Percentiles rank a stretch among this genome's conserved stretches.
These are phyloP conservation scores for Lycophotia porphyrea DNA, from an alignment of 2,888 invertebrate genomes.

Conservation along the genomic window DNA sequence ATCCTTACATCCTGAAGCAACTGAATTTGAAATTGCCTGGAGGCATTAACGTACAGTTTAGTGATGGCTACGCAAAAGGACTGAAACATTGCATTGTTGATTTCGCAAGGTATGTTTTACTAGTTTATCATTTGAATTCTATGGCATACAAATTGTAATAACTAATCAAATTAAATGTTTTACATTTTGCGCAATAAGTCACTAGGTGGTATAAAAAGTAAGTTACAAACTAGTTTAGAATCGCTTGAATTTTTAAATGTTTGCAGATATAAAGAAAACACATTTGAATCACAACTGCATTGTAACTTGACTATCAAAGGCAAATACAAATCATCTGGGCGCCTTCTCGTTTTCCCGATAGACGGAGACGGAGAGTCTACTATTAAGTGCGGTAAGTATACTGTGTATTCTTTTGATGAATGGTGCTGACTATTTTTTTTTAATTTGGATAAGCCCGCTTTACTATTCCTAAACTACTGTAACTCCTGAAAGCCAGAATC, in stretches of 20 bases:
- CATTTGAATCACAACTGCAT: conserved; percentile 73
- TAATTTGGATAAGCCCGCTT: neutral
- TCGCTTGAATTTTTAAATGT: conserved; percentile 6
- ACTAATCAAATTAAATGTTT: neutral
- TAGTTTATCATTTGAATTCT: neutral
- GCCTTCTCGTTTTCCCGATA: conserved; percentile 76
- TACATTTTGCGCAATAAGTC: neutral
- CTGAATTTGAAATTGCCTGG: conserved; percentile 74
- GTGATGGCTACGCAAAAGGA: conserved; percentile 73
- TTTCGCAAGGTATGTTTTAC: conserved; percentile 69
- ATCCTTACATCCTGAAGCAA: conserved; percentile 75
- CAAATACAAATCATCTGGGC: conserved; percentile 77
- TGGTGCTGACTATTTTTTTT: neutral
- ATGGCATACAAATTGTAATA: neutral
- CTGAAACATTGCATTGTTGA: conserved; percentile 76
- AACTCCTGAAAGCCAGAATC: neutral
- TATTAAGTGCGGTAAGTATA: conserved; percentile 78
- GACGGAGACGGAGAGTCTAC: conserved; percentile 78
- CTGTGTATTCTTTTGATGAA: neutral
- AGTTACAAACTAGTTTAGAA: conserved; percentile 13
- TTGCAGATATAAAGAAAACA: conserved; percentile 71
- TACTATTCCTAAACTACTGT: neutral
- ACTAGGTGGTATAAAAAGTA: conserved; percentile 9
- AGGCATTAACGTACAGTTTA: conserved; percentile 72
- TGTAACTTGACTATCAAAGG: conserved; percentile 80